phyloP scores from a whole-genome alignment of 2,113 vertebrate genomes.

The Phaethon lepturus region DNA sequence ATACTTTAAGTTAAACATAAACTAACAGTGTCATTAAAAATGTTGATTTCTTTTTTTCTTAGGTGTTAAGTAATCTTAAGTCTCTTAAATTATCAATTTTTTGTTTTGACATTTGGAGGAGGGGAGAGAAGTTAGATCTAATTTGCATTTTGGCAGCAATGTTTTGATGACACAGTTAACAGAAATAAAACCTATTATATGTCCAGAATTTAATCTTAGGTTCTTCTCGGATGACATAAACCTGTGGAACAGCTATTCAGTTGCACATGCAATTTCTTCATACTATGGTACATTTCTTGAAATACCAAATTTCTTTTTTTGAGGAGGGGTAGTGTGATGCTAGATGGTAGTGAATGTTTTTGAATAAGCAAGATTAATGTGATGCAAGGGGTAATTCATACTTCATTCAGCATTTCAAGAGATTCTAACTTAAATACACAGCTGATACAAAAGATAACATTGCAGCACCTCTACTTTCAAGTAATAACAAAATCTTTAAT shows the following conservation, averaged over 20 bases:
- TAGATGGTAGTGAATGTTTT: not conserved
- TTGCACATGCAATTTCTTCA: not conserved
- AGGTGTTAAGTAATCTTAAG: not conserved
- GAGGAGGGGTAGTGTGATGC: not conserved
- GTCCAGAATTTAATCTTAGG: not conserved
- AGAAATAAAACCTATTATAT: not conserved
- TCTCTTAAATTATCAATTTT: not conserved
- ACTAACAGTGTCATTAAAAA: not conserved
- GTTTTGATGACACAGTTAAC: not conserved
- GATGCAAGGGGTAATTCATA: not conserved
- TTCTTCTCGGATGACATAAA: not conserved
- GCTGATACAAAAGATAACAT: not conserved
- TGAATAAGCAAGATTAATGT: not conserved
- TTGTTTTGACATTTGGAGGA: not conserved
- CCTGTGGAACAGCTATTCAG: not conserved
- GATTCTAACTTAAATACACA: not conserved
- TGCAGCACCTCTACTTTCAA: not conserved
- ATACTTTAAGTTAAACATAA: not conserved
- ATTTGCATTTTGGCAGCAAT: not conserved
- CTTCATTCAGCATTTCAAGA: not conserved
- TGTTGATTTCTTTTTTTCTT: not conserved
- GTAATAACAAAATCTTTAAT: not conserved
- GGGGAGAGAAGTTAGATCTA: not conserved
- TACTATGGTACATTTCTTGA: not conserved
- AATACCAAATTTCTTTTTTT: not conserved